Evolutionary conservation across 2,113 vertebrate species (phyloP).

Genomic region (Myrmecobius fasciatus): DNA sequence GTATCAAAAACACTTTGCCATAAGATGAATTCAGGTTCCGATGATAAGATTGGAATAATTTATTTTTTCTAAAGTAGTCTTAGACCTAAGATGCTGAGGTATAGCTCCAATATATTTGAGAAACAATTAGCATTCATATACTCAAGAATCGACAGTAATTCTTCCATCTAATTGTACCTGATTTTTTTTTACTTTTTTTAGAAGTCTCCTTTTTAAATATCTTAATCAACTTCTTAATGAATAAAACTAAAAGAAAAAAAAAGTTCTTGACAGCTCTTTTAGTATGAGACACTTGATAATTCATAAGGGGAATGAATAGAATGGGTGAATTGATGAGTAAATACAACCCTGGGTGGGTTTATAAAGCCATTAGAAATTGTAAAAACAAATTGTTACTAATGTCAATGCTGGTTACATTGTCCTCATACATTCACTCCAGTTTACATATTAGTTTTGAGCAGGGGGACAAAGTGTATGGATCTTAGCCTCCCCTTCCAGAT

Average conservation of each 20-base stretch:
- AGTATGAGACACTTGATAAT: not conserved
- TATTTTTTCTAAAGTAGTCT: not conserved
- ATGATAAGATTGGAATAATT: not conserved
- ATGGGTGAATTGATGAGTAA: not conserved
- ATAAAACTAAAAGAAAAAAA: not conserved
- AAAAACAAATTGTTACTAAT: not conserved
- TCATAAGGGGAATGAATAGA: not conserved
- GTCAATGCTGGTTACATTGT: not conserved
- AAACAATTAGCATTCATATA: not conserved
- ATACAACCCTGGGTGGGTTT: not conserved
- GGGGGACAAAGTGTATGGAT: not conserved
- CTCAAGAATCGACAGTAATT: not conserved
- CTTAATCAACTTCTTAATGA: not conserved
- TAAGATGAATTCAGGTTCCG: not conserved
- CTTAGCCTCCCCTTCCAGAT: not conserved
- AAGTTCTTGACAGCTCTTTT: not conserved
- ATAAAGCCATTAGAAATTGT: not conserved
- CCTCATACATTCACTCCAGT: not conserved
- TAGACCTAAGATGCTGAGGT: not conserved
- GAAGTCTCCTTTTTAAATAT: not conserved
- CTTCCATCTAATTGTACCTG: not conserved
- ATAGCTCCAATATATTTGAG: not conserved
- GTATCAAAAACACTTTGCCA: not conserved
- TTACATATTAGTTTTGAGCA: not conserved
- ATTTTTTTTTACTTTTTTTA: not conserved